Conservation (phyloP, 2,888 invertebrate genomes). For the Cinara cedri region DNA sequence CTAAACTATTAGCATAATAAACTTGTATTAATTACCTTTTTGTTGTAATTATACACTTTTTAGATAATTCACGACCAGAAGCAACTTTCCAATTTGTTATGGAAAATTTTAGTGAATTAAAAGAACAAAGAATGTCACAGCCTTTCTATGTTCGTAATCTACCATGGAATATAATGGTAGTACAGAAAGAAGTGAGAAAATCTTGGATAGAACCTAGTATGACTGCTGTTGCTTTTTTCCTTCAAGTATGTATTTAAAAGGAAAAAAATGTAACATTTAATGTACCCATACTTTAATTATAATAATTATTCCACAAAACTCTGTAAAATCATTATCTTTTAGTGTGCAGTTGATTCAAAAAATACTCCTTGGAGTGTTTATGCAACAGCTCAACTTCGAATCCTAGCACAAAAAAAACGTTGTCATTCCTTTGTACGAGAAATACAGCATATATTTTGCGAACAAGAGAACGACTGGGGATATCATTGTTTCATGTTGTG, state of each 20-base stretch:
- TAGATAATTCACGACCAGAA: slow-evolving; percentile 89
- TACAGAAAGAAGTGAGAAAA: slow-evolving; percentile 82
- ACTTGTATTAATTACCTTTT: too few species aligned
- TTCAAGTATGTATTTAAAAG: slow-evolving; percentile 68
- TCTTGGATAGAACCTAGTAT: slow-evolving; percentile 74
- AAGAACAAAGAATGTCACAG: slow-evolving; percentile 81
- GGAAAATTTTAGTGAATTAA: slow-evolving; percentile 85
- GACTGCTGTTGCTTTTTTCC: slow-evolving; percentile 80
- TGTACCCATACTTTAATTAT: slow-evolving; percentile 9
- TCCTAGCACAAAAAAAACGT: slow-evolving; percentile 88
- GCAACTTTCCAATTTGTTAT: slow-evolving; percentile 90
- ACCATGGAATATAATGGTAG: slow-evolving; percentile 99
- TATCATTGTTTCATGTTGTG: slow-evolving; percentile 96
- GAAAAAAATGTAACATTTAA: too few species aligned
- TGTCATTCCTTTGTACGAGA: slow-evolving; percentile 86
- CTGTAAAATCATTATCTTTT: slow-evolving; percentile 62
- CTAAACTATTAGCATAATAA: neutral
- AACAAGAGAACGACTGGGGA: slow-evolving; percentile 92
- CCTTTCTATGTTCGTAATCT: slow-evolving; percentile 93
- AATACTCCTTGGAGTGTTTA: slow-evolving; percentile 98
- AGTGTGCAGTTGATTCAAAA: slow-evolving; percentile 98
- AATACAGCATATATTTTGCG: slow-evolving; percentile 95
- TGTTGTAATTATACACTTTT: neutral
- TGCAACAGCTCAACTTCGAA: slow-evolving; percentile 89
- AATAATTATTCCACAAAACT: neutral